phyloP scores from a whole-genome alignment of 2,113 vertebrate species.

The Brienomyrus longianalis region DNA sequence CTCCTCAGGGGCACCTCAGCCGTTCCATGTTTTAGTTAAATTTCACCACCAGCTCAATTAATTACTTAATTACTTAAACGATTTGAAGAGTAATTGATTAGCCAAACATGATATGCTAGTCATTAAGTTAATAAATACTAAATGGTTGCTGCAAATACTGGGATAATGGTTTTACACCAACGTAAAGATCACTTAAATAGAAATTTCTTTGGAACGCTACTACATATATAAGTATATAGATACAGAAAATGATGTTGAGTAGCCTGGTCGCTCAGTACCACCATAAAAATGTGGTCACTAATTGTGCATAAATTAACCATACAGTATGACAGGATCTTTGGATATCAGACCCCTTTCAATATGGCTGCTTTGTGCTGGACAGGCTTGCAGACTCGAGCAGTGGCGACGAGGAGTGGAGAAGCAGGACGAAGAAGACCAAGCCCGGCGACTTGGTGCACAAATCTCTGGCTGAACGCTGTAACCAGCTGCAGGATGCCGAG shows the following conservation, averaged over 20 bases:
- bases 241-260: neutral
- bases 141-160: neutral
- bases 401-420: slow-evolving; percentile 40
- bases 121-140: neutral
- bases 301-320: neutral
- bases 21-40: neutral
- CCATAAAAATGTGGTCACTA: neutral
- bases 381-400: slow-evolving; percentile 48
- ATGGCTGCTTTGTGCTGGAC: neutral
- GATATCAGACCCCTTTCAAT: neutral
- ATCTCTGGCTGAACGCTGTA: slow-evolving; percentile 57
- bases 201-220: neutral
- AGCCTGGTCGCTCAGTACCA: neutral
- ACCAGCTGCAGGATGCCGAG: slow-evolving; percentile 59
- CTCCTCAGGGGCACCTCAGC: neutral
- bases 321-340: neutral
- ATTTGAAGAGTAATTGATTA: neutral
- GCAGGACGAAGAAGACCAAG: slow-evolving; percentile 42
- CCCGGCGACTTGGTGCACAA: slow-evolving; percentile 40
- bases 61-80: neutral
- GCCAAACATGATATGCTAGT: neutral
- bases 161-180: neutral
- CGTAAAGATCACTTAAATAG: neutral
- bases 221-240: neutral
- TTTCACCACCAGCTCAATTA: neutral